phyloP scores from a whole-genome alignment of 2,797 vertebrate species.

The Harpagifer antarcticus region DNA sequence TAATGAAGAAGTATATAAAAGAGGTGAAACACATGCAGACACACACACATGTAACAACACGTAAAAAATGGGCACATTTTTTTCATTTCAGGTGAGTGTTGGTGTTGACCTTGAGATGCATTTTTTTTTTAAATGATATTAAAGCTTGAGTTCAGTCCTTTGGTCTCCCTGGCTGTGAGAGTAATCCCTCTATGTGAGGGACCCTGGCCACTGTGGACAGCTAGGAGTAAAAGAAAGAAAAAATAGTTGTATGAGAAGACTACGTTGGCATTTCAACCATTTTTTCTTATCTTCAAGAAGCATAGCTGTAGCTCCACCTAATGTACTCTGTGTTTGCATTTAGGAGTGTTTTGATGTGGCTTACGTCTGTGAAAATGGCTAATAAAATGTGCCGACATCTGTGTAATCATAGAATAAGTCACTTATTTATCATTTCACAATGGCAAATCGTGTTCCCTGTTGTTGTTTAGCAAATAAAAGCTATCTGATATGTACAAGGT shows the following conservation, averaged over 20 bases:
- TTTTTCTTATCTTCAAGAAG: slow-evolving; percentile 20
- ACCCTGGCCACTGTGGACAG: too few relatives aligned
- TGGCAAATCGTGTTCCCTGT: slow-evolving; percentile 49
- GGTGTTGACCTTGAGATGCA: background rate
- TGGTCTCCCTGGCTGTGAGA: too few relatives aligned
- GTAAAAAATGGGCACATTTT: too few relatives aligned
- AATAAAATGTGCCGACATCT: slow-evolving; percentile 46
- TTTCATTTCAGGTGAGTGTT: background rate
- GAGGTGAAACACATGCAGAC: too few relatives aligned
- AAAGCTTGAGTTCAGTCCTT: too few relatives aligned
- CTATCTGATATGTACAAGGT: slow-evolving; percentile 49
- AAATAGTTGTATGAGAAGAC: background rate
- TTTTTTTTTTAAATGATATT: background rate
- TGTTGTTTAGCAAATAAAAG: slow-evolving; percentile 55
- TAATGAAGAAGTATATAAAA: too few relatives aligned
- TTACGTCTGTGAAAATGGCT: slow-evolving; percentile 43
- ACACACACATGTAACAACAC: too few relatives aligned
- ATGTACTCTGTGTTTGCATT: slow-evolving; percentile 38
- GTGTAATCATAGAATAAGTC: slow-evolving; percentile 65
- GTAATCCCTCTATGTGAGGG: too few relatives aligned
- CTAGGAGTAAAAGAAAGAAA: too few relatives aligned
- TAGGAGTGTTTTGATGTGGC: slow-evolving; percentile 38
- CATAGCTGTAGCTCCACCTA: slow-evolving; percentile 4
- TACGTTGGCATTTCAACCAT: slow-evolving; percentile 10
- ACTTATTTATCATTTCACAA: slow-evolving; percentile 72